phyloP scores from a whole-genome alignment of 1,140 invertebrate species.

The Halictus rubicundus region DNA sequence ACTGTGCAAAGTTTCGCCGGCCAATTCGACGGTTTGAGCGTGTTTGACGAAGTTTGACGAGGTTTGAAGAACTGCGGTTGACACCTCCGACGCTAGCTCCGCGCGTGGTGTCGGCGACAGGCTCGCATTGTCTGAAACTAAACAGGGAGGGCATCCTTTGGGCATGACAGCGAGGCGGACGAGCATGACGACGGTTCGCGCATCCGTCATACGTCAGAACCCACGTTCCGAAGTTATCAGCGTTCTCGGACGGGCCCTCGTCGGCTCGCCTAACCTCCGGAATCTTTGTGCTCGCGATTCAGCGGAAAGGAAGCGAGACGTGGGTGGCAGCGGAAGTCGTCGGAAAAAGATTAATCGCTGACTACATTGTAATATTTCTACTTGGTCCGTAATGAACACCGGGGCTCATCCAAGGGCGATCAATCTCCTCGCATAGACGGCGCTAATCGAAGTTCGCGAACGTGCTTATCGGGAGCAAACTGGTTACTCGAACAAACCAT shows the following conservation, averaged over 20 bases:
- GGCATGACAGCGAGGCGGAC: background rate
- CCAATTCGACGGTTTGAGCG: background rate
- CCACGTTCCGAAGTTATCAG: constrained; percentile 25
- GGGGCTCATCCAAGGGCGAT: too few relatives aligned
- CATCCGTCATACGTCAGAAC: constrained; percentile 25
- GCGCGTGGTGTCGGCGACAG: too few relatives aligned
- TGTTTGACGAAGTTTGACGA: background rate
- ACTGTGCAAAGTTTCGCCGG: too few relatives aligned
- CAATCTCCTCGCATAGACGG: too few relatives aligned
- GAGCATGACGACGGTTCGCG: constrained; percentile 13
- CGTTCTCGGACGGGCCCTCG: constrained; percentile 25
- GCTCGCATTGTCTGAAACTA: background rate
- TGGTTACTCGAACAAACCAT: too few relatives aligned
- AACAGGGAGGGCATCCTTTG: background rate
- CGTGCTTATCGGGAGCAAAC: too few relatives aligned
- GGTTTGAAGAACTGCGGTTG: background rate
- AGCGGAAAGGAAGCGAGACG: background rate
- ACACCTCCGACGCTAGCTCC: too few relatives aligned
- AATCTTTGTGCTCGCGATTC: constrained; percentile 11
- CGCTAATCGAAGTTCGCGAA: too few relatives aligned
- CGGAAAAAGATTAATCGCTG: too few relatives aligned
- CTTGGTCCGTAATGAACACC: too few relatives aligned
- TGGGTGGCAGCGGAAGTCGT: too few relatives aligned
- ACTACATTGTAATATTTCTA: too few relatives aligned
- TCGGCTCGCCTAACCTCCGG: background rate